Evolutionary conservation across 1,140 invertebrate genomes (phyloP), one percentile per base, ranked within the genome.

Genomic region (Chionoecetes opilio): DNA sequence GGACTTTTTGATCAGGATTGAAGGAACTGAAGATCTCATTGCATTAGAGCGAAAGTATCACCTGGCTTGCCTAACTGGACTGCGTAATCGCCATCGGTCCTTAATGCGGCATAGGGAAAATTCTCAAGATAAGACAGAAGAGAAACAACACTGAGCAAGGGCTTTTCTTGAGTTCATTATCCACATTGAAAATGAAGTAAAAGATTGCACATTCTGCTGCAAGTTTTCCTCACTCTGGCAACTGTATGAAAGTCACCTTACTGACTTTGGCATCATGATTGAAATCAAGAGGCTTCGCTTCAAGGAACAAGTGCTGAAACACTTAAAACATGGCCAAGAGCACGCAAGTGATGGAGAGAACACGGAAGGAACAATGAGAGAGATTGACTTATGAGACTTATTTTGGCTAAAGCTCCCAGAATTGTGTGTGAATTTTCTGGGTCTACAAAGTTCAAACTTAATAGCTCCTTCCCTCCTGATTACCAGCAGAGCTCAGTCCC

Each of bases 341-440:
- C 91, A 34, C n/a, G n/a, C n/a, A 35, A 92, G 38, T 92, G 53
- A 92, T 75, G 75, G 91, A 92, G 84, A 53, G 31, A 21, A 82
- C 38, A 26, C 84, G 91, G 75, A 82, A 31, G n/a, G 82, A 82
- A 75, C 84, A 34, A 34, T 82, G 82, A 32, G 38, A 92, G 91
- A 37, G 84, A 82, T 82, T 82, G 75, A 32, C n/a, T n/a, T n/a
- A n/a, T n/a, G n/a, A n/a, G n/a, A n/a, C 17, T 34, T 29, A 75
- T 92, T 84, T 92, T 92, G 91, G 75, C 53, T 82, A 92, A 92
- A 9, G 53, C 91, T 82, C 63, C 9, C 53, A 92, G 84, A 92
- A 92, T 82, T 82, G 84, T 92, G 11, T n/a, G 53, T 11, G 75
- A 82, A 53, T 53, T 92, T 34, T 92, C 38, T 35, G 75, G 75